phyloP scores from a whole-genome alignment of 2,888 invertebrate species.

The Calameuta pallipes region DNA sequence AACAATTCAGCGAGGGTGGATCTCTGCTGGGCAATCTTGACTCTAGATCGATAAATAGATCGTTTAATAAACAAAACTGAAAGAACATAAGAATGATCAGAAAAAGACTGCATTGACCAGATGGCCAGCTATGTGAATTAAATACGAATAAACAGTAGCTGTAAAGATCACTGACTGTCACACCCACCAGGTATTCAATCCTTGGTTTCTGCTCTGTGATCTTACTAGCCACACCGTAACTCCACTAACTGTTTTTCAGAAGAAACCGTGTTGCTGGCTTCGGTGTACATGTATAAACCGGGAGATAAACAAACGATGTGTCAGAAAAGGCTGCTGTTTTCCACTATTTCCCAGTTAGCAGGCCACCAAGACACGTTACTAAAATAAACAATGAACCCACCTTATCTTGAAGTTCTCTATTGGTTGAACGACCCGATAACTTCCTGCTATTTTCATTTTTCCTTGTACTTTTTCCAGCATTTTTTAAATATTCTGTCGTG shows the following conservation, averaged over 20 bases:
- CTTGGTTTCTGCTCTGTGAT: background rate
- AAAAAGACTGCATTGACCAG: constrained; percentile 11
- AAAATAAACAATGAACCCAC: constrained; percentile 29
- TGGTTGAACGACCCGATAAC: constrained; percentile 55
- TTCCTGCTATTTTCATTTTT: constrained; percentile 56
- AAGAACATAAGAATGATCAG: constrained; percentile 24
- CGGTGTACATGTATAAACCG: constrained; percentile 10
- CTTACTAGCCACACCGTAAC: background rate
- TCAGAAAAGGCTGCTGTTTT: background rate
- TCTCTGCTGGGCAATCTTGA: constrained; percentile 58
- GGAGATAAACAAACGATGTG: background rate
- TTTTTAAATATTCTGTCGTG: constrained; percentile 6
- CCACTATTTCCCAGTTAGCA: constrained; percentile 19
- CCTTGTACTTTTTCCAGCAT: constrained; percentile 41
- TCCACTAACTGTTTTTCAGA: background rate
- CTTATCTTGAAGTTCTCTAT: constrained; percentile 59
- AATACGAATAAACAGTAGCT: background rate
- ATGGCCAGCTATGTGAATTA: constrained; percentile 13
- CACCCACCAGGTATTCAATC: background rate
- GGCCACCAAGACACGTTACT: constrained; percentile 11
- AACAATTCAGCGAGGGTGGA: constrained; percentile 59
- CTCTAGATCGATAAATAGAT: constrained; percentile 50
- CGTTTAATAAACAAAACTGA: constrained; percentile 27
- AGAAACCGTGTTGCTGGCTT: background rate
- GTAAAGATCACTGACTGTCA: background rate